Percentiles rank a stretch among this genome's conserved stretches.
Conservation (phyloP, 2,113 vertebrate species). For the Oryzias curvinotus region DNA sequence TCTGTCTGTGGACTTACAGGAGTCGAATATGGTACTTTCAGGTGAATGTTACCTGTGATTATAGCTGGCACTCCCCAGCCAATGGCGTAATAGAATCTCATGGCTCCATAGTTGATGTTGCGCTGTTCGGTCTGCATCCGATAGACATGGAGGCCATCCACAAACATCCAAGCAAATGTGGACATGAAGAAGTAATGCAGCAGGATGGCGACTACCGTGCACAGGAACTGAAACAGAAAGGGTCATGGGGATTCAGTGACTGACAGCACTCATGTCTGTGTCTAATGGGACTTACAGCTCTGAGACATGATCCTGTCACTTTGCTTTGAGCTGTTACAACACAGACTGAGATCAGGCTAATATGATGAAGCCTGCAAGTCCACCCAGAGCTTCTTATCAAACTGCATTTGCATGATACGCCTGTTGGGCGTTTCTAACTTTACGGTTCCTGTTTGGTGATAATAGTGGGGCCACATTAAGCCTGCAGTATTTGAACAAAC, state of each 20-base stretch:
- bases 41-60: constrained; percentile 83
- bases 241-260: background rate
- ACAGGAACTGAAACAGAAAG: constrained; percentile 83
- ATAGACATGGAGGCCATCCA: constrained; percentile 95
- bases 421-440: no score
- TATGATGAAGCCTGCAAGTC: no score
- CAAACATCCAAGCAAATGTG: constrained; percentile 94
- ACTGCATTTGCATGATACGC: no score
- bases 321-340: no score
- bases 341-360: no score
- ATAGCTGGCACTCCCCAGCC: constrained; percentile 98
- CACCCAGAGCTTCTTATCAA: no score
- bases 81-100: constrained; percentile 97
- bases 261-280: no score
- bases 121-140: constrained; percentile 95
- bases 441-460: no score
- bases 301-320: no score
- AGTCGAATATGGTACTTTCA: background rate
- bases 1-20: background rate
- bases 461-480: no score
- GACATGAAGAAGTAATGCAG: constrained; percentile 98
- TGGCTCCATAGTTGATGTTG: constrained; percentile 93
- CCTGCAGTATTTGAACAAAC: no score
- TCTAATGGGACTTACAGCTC: no score
- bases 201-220: constrained; percentile 93